Evolutionary conservation across 2,797 vertebrate species (phyloP).

Genomic region (Ibycter americanus): DNA sequence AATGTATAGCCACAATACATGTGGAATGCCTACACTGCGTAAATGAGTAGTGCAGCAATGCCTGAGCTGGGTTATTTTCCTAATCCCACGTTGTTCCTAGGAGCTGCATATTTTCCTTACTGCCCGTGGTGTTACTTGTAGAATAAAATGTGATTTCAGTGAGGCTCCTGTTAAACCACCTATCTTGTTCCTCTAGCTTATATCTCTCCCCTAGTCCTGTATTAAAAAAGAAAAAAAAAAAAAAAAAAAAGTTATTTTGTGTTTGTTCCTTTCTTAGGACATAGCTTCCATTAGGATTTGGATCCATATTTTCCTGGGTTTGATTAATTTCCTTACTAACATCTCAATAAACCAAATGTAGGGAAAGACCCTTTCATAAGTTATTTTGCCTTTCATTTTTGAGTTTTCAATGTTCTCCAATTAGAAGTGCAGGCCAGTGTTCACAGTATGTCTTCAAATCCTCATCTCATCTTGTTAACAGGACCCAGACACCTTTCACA

Average conservation of each 20-base stretch:
- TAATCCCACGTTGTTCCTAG: not conserved
- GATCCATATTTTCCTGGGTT: fast-evolving
- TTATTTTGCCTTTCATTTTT: not conserved
- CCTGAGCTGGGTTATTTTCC: not conserved
- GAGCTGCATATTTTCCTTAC: not conserved
- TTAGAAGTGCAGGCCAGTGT: not conserved
- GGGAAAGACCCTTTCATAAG: fast-evolving
- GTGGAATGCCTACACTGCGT: not conserved
- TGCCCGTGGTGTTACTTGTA: not conserved
- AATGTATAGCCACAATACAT: not conserved
- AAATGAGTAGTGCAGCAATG: fast-evolving
- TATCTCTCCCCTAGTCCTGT: not conserved
- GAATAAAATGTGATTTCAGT: not conserved
- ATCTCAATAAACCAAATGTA: not conserved
- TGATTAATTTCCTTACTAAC: not conserved
- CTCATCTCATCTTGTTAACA: not conserved
- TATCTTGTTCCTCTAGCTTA: not conserved
- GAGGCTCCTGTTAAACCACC: not conserved
- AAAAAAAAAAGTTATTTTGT: not conserved
- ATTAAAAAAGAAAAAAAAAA: not conserved
- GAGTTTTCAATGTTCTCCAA: not conserved
- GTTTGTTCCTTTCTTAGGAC: not conserved
- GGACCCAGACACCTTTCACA: not conserved
- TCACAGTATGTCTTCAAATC: not conserved
- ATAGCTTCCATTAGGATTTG: not conserved